These are phyloP conservation scores for Saccostrea cuccullata DNA, from an alignment of 1,140 invertebrate genomes.

Conservation along the genomic window DNA sequence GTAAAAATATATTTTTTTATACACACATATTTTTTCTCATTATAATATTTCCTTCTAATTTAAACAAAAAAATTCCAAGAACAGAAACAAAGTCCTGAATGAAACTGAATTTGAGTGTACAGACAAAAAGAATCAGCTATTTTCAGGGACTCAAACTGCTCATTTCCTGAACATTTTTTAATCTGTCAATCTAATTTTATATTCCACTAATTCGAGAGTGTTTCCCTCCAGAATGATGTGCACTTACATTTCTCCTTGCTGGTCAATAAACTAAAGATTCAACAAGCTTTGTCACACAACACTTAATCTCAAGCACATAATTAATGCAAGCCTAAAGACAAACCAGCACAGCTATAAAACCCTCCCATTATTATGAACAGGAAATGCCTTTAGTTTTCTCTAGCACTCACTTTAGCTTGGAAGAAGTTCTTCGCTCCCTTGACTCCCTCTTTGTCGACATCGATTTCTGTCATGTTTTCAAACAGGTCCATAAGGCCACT, in stretches of 20 bases:
- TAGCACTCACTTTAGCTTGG: constrained; percentile 74
- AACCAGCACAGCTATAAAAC: background rate
- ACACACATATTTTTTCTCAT: too few species aligned
- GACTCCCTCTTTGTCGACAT: constrained; percentile 77
- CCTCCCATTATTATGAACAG: background rate
- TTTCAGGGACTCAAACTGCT: background rate
- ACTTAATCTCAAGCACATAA: background rate
- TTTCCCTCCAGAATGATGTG: background rate
- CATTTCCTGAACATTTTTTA: background rate
- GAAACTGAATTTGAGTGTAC: too few species aligned
- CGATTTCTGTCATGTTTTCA: constrained; percentile 74
- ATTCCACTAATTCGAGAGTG: background rate
- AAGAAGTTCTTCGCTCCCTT: constrained; percentile 78
- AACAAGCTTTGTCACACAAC: background rate
- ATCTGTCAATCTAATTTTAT: background rate
- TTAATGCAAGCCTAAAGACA: background rate
- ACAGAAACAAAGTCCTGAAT: too few species aligned
- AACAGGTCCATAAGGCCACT: constrained; percentile 73
- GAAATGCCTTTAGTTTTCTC: background rate
- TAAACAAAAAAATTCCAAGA: too few species aligned
- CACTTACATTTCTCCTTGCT: too few species aligned
- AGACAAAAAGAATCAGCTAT: background rate
- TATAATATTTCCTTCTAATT: too few species aligned
- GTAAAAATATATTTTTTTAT: too few species aligned
- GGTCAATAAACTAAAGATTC: too few species aligned